Evolutionary conservation across 2,113 vertebrate genomes (phyloP).

Genomic region (Dunckerocampus dactyliophorus): DNA sequence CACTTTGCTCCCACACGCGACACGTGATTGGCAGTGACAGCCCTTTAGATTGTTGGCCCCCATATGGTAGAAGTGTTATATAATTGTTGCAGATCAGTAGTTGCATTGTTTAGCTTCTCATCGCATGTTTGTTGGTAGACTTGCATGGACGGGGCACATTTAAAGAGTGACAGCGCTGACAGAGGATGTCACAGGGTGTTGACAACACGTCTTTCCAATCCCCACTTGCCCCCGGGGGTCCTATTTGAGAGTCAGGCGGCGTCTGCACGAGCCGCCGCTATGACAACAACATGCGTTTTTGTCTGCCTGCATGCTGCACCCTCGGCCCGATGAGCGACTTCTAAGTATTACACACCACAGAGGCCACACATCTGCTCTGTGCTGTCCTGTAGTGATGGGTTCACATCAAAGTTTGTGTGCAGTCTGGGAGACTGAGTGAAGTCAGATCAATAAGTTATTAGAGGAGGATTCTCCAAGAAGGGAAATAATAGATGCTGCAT

Average conservation of each 20-base stretch:
- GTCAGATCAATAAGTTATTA: no score
- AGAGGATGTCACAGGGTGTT: slow-evolving; percentile 60
- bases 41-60: slow-evolving; percentile 9
- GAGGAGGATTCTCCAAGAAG: no score
- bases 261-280: slow-evolving; percentile 61
- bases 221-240: slow-evolving; percentile 39
- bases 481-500: no score
- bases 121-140: not conserved
- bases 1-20: not conserved
- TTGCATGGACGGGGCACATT: slow-evolving; percentile 13
- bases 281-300: slow-evolving; percentile 63
- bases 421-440: not conserved
- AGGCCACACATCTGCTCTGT: slow-evolving; percentile 18
- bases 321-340: slow-evolving; percentile 40
- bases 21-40: not conserved
- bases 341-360: slow-evolving; percentile 48
- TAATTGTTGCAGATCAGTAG: slow-evolving; percentile 20
- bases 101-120: slow-evolving; percentile 1
- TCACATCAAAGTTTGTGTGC: slow-evolving; percentile 25
- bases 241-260: slow-evolving; percentile 66
- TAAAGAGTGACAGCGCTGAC: slow-evolving; percentile 25
- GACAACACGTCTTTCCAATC: slow-evolving; percentile 55
- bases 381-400: slow-evolving; percentile 5
- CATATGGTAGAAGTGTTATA: no score
- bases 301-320: slow-evolving; percentile 47